Conservation (phyloP, 2,888 invertebrate genomes). For the Kryphioiulus occultus region DNA sequence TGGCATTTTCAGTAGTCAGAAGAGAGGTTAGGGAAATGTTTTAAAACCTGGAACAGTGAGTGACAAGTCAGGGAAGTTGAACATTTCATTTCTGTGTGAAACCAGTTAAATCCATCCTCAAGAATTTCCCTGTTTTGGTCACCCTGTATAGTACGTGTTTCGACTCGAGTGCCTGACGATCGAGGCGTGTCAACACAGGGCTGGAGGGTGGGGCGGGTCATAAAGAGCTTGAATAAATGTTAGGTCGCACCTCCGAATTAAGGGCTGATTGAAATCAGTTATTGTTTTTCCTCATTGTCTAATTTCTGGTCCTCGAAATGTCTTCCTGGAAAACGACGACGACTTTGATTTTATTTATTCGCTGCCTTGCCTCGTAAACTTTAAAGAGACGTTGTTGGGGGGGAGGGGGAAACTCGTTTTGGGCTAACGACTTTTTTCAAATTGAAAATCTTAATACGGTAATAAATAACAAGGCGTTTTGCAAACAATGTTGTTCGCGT, state of each 20-base stretch:
- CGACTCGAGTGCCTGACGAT: too few relatives aligned
- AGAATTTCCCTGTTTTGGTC: too few relatives aligned
- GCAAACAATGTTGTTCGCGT: not conserved
- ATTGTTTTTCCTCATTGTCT: not conserved
- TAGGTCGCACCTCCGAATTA: not conserved
- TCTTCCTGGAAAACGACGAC: not conserved
- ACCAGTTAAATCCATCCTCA: too few relatives aligned
- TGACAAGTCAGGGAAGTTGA: too few relatives aligned
- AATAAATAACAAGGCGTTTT: not conserved
- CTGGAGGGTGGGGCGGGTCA: not conserved
- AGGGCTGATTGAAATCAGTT: not conserved
- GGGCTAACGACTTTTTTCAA: not conserved
- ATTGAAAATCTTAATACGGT: not conserved
- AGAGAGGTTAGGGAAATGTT: too few relatives aligned
- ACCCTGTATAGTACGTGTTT: too few relatives aligned
- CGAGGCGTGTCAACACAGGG: not conserved
- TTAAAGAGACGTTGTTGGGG: too few relatives aligned
- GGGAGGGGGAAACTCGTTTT: not conserved
- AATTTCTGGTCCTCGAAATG: not conserved
- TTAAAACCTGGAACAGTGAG: too few relatives aligned
- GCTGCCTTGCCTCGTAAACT: not conserved
- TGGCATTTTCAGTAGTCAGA: too few relatives aligned
- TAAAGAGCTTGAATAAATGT: not conserved
- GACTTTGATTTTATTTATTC: not conserved
- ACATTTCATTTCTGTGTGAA: too few relatives aligned